Evolutionary conservation across 2,797 vertebrate species (phyloP).

Genomic region (Calcarius lapponicus): DNA sequence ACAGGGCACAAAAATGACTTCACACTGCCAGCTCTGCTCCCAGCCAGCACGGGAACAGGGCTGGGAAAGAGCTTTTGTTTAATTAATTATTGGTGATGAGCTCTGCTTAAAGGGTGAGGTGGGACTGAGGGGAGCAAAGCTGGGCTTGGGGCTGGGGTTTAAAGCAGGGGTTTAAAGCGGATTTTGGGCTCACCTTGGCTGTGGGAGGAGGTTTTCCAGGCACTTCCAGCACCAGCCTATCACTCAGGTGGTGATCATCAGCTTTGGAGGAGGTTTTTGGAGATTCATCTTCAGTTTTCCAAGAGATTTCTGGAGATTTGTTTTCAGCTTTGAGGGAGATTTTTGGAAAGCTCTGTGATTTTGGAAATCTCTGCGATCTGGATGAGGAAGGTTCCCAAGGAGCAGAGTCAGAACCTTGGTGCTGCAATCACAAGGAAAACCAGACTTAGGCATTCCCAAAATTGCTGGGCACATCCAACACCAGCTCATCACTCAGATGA

Average conservation of each 20-base stretch:
- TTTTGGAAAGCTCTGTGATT: background rate
- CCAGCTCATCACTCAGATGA: background rate
- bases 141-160: background rate
- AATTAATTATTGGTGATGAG: background rate
- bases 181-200: background rate
- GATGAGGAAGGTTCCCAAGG: too few relatives aligned
- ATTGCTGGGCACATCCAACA: too few relatives aligned
- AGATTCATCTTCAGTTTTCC: background rate
- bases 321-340: background rate
- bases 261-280: background rate
- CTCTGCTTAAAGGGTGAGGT: background rate
- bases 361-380: too few relatives aligned
- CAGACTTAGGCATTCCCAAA: too few relatives aligned
- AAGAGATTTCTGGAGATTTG: background rate
- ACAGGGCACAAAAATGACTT: background rate
- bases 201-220: background rate
- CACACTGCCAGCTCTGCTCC: background rate
- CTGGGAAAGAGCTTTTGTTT: background rate
- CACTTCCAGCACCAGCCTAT: fast-evolving
- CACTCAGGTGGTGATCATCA: background rate
- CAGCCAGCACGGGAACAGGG: background rate
- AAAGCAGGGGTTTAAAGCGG: background rate
- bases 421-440: too few relatives aligned
- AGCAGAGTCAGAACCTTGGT: too few relatives aligned
- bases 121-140: background rate